A percentile compares a stretch with the other conserved stretches of the same genome.
These are phyloP conservation scores for Forpus xanthops DNA, from an alignment of 2,797 vertebrate species.

Conservation along the genomic window DNA sequence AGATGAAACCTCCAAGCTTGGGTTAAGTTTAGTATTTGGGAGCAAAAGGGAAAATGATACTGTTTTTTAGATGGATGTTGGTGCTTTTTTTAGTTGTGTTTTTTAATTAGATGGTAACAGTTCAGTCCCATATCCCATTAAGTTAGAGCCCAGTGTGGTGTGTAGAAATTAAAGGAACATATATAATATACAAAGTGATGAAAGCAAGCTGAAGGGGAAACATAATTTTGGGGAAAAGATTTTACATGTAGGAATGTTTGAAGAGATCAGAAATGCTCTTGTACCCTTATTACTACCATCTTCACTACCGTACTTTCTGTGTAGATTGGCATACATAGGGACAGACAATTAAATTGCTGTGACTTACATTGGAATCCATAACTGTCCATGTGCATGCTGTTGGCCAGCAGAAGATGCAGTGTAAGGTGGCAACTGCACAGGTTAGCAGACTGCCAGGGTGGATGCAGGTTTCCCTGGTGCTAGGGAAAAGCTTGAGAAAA, in stretches of 20 bases:
- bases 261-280: slow-evolving; percentile 20
- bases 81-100: slow-evolving; percentile 34
- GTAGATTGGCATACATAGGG: not conserved
- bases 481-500: not conserved
- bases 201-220: slow-evolving; percentile 34
- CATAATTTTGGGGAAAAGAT: not conserved
- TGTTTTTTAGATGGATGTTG: slow-evolving; percentile 59
- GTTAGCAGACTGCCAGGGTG: not conserved
- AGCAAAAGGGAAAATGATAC: slow-evolving; percentile 55
- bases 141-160: slow-evolving; percentile 52
- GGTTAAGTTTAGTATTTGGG: slow-evolving; percentile 41
- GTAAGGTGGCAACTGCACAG: not conserved
- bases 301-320: not conserved
- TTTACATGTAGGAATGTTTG: slow-evolving; percentile 18
- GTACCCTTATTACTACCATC: not conserved
- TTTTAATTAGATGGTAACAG: slow-evolving; percentile 35
- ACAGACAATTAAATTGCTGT: not conserved
- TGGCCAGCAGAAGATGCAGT: not conserved
- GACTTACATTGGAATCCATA: not conserved
- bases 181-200: not conserved
- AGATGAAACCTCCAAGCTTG: slow-evolving; percentile 32
- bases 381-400: not conserved
- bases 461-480: not conserved
- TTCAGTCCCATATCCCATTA: slow-evolving; percentile 40
- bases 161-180: slow-evolving; percentile 35